Conservation (phyloP, 2,888 invertebrate species). For the Cheilosia scutellata region DNA sequence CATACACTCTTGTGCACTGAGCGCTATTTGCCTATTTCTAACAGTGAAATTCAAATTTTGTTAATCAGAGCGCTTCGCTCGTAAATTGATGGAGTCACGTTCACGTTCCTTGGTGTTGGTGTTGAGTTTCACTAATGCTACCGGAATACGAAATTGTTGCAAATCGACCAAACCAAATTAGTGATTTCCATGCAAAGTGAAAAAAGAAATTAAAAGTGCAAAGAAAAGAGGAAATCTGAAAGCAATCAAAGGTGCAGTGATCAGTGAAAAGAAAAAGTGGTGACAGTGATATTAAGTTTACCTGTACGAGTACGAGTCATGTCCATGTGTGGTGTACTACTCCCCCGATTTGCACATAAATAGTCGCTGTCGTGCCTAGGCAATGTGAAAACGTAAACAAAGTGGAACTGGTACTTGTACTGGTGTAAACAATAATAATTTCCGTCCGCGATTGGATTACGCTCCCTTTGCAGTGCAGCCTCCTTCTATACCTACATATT, state of each 20-base stretch:
- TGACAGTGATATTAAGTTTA: constrained; percentile 53
- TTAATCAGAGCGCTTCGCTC: constrained; percentile 18
- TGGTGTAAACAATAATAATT: constrained; percentile 63
- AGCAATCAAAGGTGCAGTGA: constrained; percentile 56
- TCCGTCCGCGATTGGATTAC: constrained; percentile 71
- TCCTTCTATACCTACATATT: constrained; percentile 21
- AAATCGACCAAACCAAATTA: constrained; percentile 50
- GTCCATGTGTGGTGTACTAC: constrained; percentile 10
- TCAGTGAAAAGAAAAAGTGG: constrained; percentile 46
- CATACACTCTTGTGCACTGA: too few species aligned
- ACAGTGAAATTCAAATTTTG: constrained; percentile 31
- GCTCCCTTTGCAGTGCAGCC: constrained; percentile 34
- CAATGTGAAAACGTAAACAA: constrained; percentile 59
- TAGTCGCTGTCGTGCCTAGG: constrained; percentile 28
- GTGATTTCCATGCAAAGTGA: constrained; percentile 43
- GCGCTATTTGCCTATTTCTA: neutral
- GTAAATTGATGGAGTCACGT: constrained; percentile 48
- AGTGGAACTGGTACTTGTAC: constrained; percentile 30
- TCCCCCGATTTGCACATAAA: constrained; percentile 4
- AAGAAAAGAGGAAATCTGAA: constrained; percentile 44
- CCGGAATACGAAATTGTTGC: constrained; percentile 68
- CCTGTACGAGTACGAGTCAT: too few species aligned
- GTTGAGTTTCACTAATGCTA: constrained; percentile 58
- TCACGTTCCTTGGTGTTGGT: constrained; percentile 46
- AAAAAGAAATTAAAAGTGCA: constrained; percentile 50